phyloP scores from a whole-genome alignment of 1,140 invertebrate species.

The Harlomillsia oculata region DNA sequence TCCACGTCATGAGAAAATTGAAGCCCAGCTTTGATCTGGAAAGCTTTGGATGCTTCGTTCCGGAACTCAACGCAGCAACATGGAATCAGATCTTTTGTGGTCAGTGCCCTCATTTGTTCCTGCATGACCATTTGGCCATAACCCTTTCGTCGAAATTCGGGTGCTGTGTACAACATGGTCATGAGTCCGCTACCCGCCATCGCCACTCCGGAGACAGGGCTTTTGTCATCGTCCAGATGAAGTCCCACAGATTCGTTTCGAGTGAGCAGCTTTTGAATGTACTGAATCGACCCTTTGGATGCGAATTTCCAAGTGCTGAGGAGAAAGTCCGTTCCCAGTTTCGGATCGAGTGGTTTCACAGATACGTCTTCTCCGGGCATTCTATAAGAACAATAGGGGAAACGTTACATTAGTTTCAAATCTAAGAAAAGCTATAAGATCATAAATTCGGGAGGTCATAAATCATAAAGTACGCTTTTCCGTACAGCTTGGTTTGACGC shows the following conservation, averaged over 20 bases:
- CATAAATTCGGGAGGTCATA: neutral
- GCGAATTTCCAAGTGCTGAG: conserved; percentile 6
- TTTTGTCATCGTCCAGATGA: neutral
- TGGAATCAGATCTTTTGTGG: conserved; percentile 10
- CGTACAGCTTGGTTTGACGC: too few relatives aligned
- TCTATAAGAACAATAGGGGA: neutral
- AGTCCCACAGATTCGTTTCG: conserved; percentile 21
- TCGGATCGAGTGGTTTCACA: neutral
- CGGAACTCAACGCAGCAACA: conserved; percentile 12
- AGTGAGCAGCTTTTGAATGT: neutral
- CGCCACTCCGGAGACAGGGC: conserved; percentile 4
- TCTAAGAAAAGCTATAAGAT: neutral
- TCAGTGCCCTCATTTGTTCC: conserved; percentile 6
- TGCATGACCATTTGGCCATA: conserved; percentile 12
- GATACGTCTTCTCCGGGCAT: neutral
- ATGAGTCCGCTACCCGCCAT: conserved; percentile 3
- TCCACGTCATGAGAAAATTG: conserved; percentile 7
- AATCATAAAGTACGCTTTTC: neutral
- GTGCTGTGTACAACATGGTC: conserved; percentile 1
- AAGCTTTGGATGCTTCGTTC: conserved; percentile 12
- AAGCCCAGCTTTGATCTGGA: conserved; percentile 19
- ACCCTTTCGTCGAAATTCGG: neutral
- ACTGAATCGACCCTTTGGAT: neutral
- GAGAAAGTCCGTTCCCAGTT: neutral
- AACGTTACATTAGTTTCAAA: neutral